phyloP scores from a whole-genome alignment of 2,113 vertebrate genomes.

The Lophius piscatorius region DNA sequence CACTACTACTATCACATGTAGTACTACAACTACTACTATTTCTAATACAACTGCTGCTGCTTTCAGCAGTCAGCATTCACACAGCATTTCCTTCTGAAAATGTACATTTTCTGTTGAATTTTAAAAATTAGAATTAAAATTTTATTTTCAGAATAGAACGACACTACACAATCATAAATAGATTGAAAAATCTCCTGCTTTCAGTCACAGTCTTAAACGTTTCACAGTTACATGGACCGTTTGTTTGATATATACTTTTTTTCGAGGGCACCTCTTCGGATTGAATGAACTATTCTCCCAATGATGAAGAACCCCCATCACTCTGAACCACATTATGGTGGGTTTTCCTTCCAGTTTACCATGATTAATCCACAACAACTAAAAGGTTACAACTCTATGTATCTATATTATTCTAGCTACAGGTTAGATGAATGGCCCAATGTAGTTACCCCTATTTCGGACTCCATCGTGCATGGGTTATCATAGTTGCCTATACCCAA shows the following conservation, averaged over 20 bases:
- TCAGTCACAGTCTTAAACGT: neutral
- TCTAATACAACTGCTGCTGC: no score
- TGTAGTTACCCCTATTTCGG: no score
- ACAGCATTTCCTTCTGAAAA: no score
- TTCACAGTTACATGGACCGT: slow-evolving; percentile 12
- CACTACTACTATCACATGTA: no score
- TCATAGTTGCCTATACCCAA: neutral
- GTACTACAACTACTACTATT: no score
- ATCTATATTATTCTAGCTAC: neutral
- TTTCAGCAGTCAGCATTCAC: no score
- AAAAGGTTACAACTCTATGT: neutral
- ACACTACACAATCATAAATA: neutral
- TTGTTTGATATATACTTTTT: slow-evolving; percentile 25
- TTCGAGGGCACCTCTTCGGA: slow-evolving; percentile 28
- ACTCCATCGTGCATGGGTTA: no score
- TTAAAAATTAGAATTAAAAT: no score
- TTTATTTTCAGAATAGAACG: no score
- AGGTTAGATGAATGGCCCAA: no score
- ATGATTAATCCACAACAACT: neutral
- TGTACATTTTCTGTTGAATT: no score
- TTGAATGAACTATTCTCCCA: slow-evolving; percentile 22
- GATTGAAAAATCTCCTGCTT: slow-evolving; percentile 3
- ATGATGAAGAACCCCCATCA: neutral
- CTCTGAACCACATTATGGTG: neutral
- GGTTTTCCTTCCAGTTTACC: slow-evolving; percentile 9